These are phyloP conservation scores for Ceyx melanurus DNA, from an alignment of 2,113 vertebrate species.

Conservation along the genomic window DNA sequence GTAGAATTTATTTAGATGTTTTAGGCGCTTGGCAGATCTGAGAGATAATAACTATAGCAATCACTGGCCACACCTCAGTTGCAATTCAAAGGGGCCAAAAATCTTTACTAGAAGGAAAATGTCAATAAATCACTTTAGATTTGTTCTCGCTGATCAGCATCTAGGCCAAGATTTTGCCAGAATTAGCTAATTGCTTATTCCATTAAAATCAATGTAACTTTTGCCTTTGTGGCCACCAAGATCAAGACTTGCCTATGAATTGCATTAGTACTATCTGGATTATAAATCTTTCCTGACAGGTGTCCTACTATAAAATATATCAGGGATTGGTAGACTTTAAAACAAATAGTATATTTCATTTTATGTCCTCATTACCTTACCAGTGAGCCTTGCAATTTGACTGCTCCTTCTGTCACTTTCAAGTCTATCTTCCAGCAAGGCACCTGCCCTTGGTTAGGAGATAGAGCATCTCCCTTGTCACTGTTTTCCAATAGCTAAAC, in stretches of 20 bases:
- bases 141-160: background rate
- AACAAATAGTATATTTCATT: background rate
- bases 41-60: background rate
- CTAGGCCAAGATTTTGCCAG: background rate
- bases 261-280: background rate
- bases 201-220: background rate
- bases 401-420: background rate
- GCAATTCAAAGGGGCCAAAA: background rate
- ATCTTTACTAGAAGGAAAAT: conserved; percentile 8
- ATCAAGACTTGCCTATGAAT: background rate
- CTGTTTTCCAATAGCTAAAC: background rate
- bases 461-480: background rate
- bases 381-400: background rate
- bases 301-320: background rate
- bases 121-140: conserved; percentile 11
- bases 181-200: conserved; percentile 8
- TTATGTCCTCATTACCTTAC: background rate
- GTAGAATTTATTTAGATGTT: background rate
- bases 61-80: background rate
- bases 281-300: background rate
- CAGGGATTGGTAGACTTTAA: background rate
- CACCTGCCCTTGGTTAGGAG: background rate
- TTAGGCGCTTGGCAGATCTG: background rate
- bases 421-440: background rate
- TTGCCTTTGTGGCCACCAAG: background rate